A percentile compares a stretch with the other conserved stretches of the same genome.
Conservation (phyloP, 2,113 vertebrate species). For the Planiliza haematocheilus region DNA sequence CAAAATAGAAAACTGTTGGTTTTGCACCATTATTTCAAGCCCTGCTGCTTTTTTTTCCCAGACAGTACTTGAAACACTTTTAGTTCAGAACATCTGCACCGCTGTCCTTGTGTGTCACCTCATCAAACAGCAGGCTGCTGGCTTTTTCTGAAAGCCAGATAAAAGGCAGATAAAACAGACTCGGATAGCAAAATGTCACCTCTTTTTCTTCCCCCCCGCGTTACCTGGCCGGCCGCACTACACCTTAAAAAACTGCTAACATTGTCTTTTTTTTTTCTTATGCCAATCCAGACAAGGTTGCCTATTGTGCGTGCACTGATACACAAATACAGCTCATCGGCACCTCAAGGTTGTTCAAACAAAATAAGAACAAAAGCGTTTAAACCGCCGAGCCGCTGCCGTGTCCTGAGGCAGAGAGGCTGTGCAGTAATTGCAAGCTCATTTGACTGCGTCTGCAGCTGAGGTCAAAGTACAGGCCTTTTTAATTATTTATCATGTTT, state of each 20-base stretch:
- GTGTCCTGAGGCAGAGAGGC: too few species aligned
- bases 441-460: neutral
- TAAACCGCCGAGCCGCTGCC: too few species aligned
- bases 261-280: neutral
- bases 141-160: conserved; percentile 28
- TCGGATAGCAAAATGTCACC: conserved; percentile 12
- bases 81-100: neutral
- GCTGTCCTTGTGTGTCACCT: conserved; percentile 27
- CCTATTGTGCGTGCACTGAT: too few species aligned
- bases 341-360: neutral
- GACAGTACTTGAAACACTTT: neutral
- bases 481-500: neutral
- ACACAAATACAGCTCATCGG: neutral
- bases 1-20: neutral
- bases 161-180: conserved; percentile 14
- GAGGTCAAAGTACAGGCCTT: neutral
- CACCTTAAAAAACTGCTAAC: neutral
- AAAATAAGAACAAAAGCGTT: too few species aligned
- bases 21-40: neutral
- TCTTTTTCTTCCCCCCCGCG: neutral
- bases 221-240: too few species aligned
- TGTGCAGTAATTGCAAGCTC: neutral
- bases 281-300: neutral
- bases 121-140: conserved; percentile 16
- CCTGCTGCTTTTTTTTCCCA: neutral